Conservation (phyloP, 92 coral and sea anemone genomes). For the Pocillopora meandrina region DNA sequence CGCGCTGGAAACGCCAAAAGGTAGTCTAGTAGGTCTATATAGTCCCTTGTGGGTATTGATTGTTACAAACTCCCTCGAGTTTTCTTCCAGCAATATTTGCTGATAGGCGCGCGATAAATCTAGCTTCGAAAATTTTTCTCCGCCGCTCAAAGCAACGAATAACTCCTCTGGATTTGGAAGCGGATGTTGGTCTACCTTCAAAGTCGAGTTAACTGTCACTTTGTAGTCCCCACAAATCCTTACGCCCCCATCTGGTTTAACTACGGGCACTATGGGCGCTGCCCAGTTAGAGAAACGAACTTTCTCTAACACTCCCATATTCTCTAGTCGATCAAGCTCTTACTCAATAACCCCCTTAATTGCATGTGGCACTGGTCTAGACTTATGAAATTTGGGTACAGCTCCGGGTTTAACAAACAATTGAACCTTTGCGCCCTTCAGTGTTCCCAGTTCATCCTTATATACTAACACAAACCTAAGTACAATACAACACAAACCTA, state of each 20-base stretch:
- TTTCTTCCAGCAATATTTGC: background rate
- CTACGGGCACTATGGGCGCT: slow-evolving; percentile 15
- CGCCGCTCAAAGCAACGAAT: background rate
- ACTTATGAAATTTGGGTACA: background rate
- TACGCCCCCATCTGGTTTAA: background rate
- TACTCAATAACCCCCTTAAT: background rate
- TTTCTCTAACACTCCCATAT: background rate
- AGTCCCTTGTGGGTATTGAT: background rate
- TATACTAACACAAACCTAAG: too few species aligned
- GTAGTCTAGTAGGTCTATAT: background rate
- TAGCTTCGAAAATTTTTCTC: background rate
- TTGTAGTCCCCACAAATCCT: slow-evolving; percentile 8
- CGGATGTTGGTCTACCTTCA: background rate
- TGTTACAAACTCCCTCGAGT: background rate
- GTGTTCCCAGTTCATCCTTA: background rate
- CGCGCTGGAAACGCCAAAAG: background rate
- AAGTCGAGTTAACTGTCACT: background rate
- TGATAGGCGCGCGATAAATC: background rate
- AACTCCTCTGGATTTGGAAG: background rate
- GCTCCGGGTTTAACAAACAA: background rate
- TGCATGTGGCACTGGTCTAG: background rate
- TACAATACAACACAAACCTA: too few species aligned
- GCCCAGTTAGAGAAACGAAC: background rate
- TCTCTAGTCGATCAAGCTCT: background rate
- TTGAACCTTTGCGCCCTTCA: background rate